Evolutionary conservation across 2,113 vertebrate genomes (phyloP), one percentile per base, ranked within the genome.

Genomic region (Peromyscus maniculatus): DNA sequence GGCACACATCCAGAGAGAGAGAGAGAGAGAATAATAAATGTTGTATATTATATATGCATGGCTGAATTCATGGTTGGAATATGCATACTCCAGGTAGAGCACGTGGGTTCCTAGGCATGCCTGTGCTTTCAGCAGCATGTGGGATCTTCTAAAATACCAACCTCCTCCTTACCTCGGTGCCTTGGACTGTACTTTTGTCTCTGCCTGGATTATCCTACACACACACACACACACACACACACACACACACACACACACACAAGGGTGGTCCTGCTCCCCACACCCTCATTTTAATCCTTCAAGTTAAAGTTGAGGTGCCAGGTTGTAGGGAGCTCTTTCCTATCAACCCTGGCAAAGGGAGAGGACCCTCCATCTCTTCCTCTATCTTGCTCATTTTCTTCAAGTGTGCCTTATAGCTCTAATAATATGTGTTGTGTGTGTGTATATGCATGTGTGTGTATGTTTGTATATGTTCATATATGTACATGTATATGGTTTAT

Each of bases 321-420:
- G 36, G 28, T 55, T 59, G 22, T 52, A 33, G 36, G 46, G 11
- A 75, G 9, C 28, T 22, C 57, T 66, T 64, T 21, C n/a, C 59
- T 9, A 36, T 39, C 15, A 3, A 7, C 3, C 22, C 43, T 28
- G 3, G 1, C 6, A 3, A 5, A 62, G 22, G 17, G 39, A 46
- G 13, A 17, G 13, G 52, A 9, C 0, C 7, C 24, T 9, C 39
- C 0, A 10, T n/a, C 17, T 21, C 1, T 39, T 33, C 43, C 15
- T 57, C 75, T 39, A 7, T 28, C 19, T 43, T 2, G 0, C 49
- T 87, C 7, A 24, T 5, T 75, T 39, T 91, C 80, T 86, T 94
- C 90, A 66, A 87, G 36, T 39, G 22, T 46, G 5, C 52, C 33
- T 28, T 33, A 39, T 15, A 72, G 16, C 15, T 39, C 36, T 74